Evolutionary conservation across 2,797 vertebrate species (phyloP).

Genomic region (Sebastolobus alascanus): DNA sequence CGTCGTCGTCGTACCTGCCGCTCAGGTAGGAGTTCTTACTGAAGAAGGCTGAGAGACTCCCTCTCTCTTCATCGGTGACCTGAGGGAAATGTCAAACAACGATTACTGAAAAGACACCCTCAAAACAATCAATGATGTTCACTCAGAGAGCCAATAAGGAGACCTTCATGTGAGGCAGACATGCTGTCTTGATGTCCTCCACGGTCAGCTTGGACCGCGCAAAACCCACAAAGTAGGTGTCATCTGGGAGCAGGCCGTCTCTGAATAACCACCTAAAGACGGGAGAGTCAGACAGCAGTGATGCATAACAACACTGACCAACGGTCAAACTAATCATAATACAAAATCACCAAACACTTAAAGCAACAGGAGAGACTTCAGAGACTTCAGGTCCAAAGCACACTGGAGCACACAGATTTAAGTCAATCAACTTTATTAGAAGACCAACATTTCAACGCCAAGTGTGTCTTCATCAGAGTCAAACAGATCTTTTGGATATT

Average conservation of each 20-base stretch:
- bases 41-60: conserved; percentile 86
- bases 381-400: too few species aligned
- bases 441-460: too few species aligned
- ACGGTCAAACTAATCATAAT: conserved; percentile 39
- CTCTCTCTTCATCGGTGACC: conserved; percentile 82
- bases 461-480: too few species aligned
- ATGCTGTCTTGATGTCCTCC: conserved; percentile 86
- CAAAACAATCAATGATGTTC: background rate
- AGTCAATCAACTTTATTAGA: too few species aligned
- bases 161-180: conserved; percentile 91
- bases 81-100: conserved; percentile 52
- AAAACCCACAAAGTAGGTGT: conserved; percentile 91
- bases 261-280: conserved; percentile 90
- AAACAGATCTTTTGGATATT: too few species aligned
- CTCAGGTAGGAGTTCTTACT: conserved; percentile 87
- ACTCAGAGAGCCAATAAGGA: background rate
- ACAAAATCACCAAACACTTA: background rate
- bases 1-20: conserved; percentile 83
- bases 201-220: conserved; percentile 89
- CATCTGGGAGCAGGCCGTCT: conserved; percentile 90
- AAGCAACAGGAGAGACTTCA: too few species aligned
- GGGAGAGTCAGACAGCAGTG: conserved; percentile 6
- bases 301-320: background rate
- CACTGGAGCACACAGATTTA: too few species aligned
- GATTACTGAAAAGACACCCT: conserved; percentile 3